Percentiles rank a stretch among this genome's conserved stretches.
Evolutionary conservation across 2,888 invertebrate species (phyloP).

Genomic region (Listrodromus nycthemerus): DNA sequence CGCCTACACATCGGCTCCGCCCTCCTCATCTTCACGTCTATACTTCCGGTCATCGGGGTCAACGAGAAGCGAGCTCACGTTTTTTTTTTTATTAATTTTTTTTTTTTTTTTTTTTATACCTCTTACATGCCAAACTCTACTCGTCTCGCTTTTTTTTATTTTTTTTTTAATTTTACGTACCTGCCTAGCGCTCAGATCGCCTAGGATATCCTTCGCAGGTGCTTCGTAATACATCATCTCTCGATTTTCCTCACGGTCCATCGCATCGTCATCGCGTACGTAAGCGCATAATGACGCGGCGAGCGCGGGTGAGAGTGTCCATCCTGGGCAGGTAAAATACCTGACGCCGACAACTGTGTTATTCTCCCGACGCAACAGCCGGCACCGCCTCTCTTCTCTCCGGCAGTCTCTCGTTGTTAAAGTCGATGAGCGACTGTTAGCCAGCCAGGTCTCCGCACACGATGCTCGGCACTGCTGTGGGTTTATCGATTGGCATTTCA

Average conservation of each 20-base stretch:
- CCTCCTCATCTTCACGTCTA: slow-evolving; percentile 64
- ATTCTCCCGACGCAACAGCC: slow-evolving; percentile 16
- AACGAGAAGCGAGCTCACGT: slow-evolving; percentile 64
- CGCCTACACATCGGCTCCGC: background rate
- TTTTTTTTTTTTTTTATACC: background rate
- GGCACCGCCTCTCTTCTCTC: slow-evolving; percentile 13
- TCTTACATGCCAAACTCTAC: background rate
- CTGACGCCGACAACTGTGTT: slow-evolving; percentile 45
- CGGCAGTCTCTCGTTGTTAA: background rate
- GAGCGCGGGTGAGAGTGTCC: slow-evolving; percentile 12
- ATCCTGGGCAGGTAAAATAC: slow-evolving; percentile 31
- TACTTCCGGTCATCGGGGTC: slow-evolving; percentile 73
- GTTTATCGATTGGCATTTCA: slow-evolving; percentile 7
- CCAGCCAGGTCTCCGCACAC: slow-evolving; percentile 7
- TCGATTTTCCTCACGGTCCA: slow-evolving; percentile 27
- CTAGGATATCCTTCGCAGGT: slow-evolving; percentile 22
- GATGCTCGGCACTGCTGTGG: background rate
- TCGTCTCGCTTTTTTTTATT: slow-evolving; percentile 33
- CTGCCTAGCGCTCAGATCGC: background rate
- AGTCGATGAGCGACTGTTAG: slow-evolving; percentile 43
- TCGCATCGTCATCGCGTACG: slow-evolving; percentile 28
- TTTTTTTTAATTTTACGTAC: too few species aligned
- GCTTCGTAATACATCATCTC: slow-evolving; percentile 6
- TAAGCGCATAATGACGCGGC: slow-evolving; percentile 4
- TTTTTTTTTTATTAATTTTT: slow-evolving; percentile 14